Base-by-base conservation (phyloP, 2,113 vertebrate genomes). In the Thamnaconus septentrionalis region DNA sequence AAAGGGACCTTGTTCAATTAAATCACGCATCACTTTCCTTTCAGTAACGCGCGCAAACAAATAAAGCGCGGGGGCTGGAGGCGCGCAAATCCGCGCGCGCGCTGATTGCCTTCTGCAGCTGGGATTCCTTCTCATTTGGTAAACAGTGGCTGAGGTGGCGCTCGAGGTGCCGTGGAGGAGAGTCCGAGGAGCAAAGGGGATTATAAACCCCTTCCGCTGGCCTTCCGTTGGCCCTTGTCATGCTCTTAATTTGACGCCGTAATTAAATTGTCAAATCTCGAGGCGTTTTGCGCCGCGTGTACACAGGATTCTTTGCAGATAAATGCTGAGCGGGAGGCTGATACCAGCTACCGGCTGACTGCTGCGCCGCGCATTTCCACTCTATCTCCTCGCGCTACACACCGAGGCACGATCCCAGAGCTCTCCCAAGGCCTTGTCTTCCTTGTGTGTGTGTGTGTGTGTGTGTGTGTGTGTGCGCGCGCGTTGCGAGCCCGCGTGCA, bases 181-280 rank as follows among this genome's bases (percentile, higher is more conserved):
- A 68, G 77, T 69, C 63, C 9, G 4, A 31, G 78, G 69, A 80
- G 78, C 73, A 59, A 73, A 77, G 72, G 71, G 82, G 87, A 88
- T 90, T 90, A 88, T 87, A 84, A 70, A 64, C 73, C 61, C 61
- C 68, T 74, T 85, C 76, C 69, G 44, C 59, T 79, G 79, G 79
- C 63, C 83, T 80, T 75, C 50, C 78, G 63, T 60, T 81, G 81
- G 75, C 80, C 80, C 82, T 84, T 88, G 87, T 85, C 85, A 73
- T 76, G 72, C 78, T 69, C 82, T 89, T 87, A 74, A 83, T 85
- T 86, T 84, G 79, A 88, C 71, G 80, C 81, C 50, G 68, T 88
- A 91, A 91, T 92, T 91, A 88, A 90, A 80, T 89, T 83, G 51
- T 41, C 58, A 76, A 89, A 89, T 88, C 84, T 90, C 80, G 47